Conservation (phyloP, 2,888 invertebrate species). For the Amphipyra tragopoginis region DNA sequence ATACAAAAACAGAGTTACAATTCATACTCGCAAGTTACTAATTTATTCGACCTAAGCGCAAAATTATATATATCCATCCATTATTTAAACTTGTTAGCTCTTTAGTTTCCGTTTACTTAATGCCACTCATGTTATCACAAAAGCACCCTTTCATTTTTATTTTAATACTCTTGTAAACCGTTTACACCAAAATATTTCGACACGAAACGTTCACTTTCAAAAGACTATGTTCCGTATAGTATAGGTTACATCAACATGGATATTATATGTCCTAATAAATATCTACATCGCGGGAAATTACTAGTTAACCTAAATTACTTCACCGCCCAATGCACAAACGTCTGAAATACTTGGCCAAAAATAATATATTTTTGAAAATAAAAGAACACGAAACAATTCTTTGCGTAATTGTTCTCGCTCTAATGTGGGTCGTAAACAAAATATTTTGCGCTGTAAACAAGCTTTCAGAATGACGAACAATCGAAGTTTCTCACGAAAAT, state of each 20-base stretch:
- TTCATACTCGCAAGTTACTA: not conserved
- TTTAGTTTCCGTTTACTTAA: slow-evolving; percentile 25
- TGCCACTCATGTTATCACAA: not conserved
- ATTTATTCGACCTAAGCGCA: slow-evolving; percentile 7
- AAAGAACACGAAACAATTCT: slow-evolving; percentile 31
- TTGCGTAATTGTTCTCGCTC: slow-evolving; percentile 25
- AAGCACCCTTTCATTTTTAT: too few species aligned
- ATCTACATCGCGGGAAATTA: slow-evolving; percentile 35
- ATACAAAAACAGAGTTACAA: too few species aligned
- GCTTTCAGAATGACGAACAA: slow-evolving; percentile 71
- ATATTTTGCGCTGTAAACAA: slow-evolving; percentile 69
- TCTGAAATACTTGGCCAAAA: slow-evolving; percentile 23
- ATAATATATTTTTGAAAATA: slow-evolving; percentile 33
- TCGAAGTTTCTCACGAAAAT: slow-evolving; percentile 71
- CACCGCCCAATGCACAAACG: slow-evolving; percentile 15
- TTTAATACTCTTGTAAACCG: too few species aligned
- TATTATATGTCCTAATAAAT: slow-evolving; percentile 29
- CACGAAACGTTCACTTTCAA: too few species aligned
- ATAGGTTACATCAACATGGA: not conserved
- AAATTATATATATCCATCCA: slow-evolving; percentile 45
- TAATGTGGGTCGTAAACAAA: slow-evolving; percentile 40
- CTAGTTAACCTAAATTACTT: slow-evolving; percentile 46
- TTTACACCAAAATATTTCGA: too few species aligned
- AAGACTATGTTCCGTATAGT: too few species aligned
- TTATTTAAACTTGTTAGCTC: slow-evolving; percentile 45